Percentiles rank a stretch among this genome's conserved stretches.
These are phyloP conservation scores for Smittia aterrima DNA, from an alignment of 2,888 invertebrate species.

Conservation along the genomic window DNA sequence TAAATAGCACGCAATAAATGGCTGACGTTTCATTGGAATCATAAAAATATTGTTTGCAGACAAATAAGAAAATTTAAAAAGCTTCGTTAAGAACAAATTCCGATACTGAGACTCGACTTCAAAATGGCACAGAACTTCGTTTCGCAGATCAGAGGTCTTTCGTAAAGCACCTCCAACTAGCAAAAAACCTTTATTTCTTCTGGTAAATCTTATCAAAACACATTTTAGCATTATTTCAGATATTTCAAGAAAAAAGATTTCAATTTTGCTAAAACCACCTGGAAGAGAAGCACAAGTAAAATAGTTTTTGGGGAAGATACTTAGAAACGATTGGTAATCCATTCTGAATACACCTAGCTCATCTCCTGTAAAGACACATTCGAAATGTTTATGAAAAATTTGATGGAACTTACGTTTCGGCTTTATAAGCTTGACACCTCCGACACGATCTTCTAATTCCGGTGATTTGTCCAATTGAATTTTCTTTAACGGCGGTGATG, in stretches of 20 bases:
- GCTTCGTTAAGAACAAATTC: not conserved
- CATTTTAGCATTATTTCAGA: not conserved
- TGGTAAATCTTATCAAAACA: not conserved
- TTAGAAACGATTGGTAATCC: not conserved
- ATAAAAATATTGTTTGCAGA: no score
- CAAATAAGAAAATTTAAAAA: no score
- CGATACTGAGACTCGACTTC: not conserved
- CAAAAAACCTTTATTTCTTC: not conserved
- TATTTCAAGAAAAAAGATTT: not conserved
- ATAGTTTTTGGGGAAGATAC: not conserved
- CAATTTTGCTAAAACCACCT: not conserved
- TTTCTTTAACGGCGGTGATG: slow-evolving; percentile 72
- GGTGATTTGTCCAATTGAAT: slow-evolving; percentile 61
- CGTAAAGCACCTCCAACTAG: not conserved
- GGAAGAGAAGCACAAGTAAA: not conserved
- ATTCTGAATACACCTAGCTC: slow-evolving; percentile 21
- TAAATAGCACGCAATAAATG: no score
- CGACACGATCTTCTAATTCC: slow-evolving; percentile 65
- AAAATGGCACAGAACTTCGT: not conserved
- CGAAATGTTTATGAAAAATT: not conserved
- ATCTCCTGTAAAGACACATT: not conserved
- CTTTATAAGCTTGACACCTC: slow-evolving; percentile 83
- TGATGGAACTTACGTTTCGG: slow-evolving; percentile 77
- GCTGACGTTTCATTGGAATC: no score
- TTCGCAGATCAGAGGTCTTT: not conserved